Base-by-base conservation (phyloP, 2,797 vertebrate genomes). In the Phoebastria nigripes region DNA sequence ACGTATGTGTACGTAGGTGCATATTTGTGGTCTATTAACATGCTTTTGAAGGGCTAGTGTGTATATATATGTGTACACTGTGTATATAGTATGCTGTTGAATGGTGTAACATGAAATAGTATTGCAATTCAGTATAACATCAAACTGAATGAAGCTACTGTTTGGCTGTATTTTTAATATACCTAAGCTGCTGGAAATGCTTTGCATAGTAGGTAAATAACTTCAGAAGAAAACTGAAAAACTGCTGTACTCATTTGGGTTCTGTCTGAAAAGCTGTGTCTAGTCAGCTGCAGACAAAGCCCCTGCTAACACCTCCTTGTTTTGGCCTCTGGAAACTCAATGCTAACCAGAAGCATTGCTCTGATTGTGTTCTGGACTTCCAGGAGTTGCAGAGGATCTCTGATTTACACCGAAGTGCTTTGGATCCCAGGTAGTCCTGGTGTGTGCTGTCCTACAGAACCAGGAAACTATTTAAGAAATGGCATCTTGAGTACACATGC, bases 101-200 rank as follows among this genome's bases (percentile, higher is more conserved):
- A 72, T 85, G 24, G 55, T 12, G 13, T 89, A 81, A 72, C 5
- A 6, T 72, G 73, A 76, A 78, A 86, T 47, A 79, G 35, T 79
- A 41, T 37, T 88, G 66, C 94, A 52, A 47, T 93, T 96, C 85
- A 89, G 69, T 66, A 12, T 66, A 87, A 46, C 39, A 14, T 47
- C n/a, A 31, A 17, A 65, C 78, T 96, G 92, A 97, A 94, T 91
- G 83, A 82, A 89, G 41, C 55, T 90, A 74, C 83, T 94, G 82
- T 96, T 93, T 33, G 67, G 47, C 63, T 89, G 25, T 87, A 18
- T 87, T 82, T 90, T 90, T 90, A 94, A 52, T 82, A 66, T 15
- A 66, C 11, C 15, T 37, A 70, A 42, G 37, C 66, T 66, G 55
- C 70, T 93, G 90, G 83, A 92, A 94, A 44, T 47, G 31, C 62